A percentile compares a stretch with the other conserved stretches of the same genome.
Conservation (phyloP, 1,140 invertebrate species). For the Aphis gossypii region DNA sequence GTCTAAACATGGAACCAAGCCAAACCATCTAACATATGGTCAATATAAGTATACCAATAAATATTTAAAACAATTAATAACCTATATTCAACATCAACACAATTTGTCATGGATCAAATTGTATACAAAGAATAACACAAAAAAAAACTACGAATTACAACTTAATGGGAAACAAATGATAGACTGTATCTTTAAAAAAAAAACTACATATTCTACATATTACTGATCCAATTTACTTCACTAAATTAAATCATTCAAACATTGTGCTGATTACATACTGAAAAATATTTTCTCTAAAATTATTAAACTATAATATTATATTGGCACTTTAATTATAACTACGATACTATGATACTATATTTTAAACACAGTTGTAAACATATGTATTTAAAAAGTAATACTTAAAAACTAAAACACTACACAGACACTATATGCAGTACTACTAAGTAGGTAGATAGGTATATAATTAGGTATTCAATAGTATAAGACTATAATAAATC, state of each 20-base stretch:
- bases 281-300: not conserved
- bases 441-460: not conserved
- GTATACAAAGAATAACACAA: not conserved
- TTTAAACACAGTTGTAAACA: not conserved
- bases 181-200: not conserved
- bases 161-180: not conserved
- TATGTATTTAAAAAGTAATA: not conserved
- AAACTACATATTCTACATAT: not conserved
- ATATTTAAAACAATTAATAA: conserved; percentile 1
- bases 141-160: not conserved
- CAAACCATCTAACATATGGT: not conserved
- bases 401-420: no score
- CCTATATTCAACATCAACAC: no score
- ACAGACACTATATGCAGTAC: no score
- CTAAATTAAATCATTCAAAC: no score
- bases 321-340: no score
- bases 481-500: not conserved
- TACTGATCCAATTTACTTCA: not conserved
- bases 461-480: not conserved
- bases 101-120: not conserved
- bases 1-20: not conserved
- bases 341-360: not conserved
- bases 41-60: not conserved
- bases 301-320: not conserved
- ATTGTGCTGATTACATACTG: no score